A percentile compares a stretch with the other conserved stretches of the same genome.
phyloP scores from a whole-genome alignment of 2,113 vertebrate species.

The Puma concolor region DNA sequence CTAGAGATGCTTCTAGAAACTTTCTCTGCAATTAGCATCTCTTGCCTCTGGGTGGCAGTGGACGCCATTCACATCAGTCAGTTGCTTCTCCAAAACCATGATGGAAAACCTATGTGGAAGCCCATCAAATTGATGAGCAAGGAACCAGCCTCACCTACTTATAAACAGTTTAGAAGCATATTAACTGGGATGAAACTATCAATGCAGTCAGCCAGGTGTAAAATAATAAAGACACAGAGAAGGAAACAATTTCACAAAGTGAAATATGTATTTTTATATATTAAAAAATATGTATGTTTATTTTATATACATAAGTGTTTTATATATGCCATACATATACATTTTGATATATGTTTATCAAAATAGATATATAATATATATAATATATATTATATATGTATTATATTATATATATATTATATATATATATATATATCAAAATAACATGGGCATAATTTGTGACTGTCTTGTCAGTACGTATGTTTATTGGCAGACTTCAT shows the following conservation, averaged over 20 bases:
- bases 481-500: not conserved
- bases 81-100: not conserved
- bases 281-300: not conserved
- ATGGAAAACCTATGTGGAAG: not conserved
- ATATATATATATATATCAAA: not conserved
- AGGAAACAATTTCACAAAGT: not conserved
- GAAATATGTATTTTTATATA: not conserved
- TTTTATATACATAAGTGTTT: not conserved
- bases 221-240: constrained; percentile 37
- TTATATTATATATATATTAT: too few species aligned
- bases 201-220: constrained; percentile 26
- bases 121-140: not conserved
- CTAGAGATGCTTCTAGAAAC: not conserved
- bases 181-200: not conserved
- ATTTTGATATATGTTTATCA: too few species aligned
- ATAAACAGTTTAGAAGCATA: not conserved
- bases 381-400: not conserved
- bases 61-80: not conserved
- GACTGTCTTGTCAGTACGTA: not conserved
- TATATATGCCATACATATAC: not conserved
- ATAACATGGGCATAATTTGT: constrained; percentile 9
- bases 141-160: not conserved
- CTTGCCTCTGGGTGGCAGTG: constrained; percentile 37
- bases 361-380: too few species aligned
- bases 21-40: constrained; percentile 62